A percentile compares a stretch with the other conserved stretches of the same genome.
Evolutionary conservation across 2,888 invertebrate genomes (phyloP).

Genomic region (Drosophila helvetica): DNA sequence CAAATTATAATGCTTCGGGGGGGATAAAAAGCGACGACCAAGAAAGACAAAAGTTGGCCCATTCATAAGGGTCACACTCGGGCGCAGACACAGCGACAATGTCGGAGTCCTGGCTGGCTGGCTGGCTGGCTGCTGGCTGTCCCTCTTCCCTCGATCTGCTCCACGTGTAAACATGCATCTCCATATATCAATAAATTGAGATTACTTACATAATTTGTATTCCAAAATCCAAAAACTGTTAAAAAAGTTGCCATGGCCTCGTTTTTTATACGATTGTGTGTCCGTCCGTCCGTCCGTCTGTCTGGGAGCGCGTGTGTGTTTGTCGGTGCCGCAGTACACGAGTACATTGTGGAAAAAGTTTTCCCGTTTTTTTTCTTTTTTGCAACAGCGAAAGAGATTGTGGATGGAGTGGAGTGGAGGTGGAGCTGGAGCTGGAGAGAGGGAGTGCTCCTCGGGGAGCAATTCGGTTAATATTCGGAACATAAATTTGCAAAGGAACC

Average conservation of each 20-base stretch:
- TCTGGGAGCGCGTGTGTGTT: slow-evolving; percentile 7
- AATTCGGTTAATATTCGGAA: slow-evolving; percentile 76
- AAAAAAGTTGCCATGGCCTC: slow-evolving; percentile 64
- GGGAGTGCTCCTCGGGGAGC: slow-evolving; percentile 75
- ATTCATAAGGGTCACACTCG: slow-evolving; percentile 73
- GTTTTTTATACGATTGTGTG: slow-evolving; percentile 40
- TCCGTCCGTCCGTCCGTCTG: not conserved
- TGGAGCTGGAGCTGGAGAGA: too few relatives aligned
- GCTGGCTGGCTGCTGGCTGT: slow-evolving; percentile 16
- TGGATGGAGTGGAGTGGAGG: too few relatives aligned
- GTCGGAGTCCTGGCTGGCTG: slow-evolving; percentile 9
- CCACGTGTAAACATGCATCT: slow-evolving; percentile 49
- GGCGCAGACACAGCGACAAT: slow-evolving; percentile 52
- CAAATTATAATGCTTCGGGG: slow-evolving; percentile 67
- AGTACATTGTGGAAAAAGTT: slow-evolving; percentile 59
- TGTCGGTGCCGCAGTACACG: slow-evolving; percentile 24
- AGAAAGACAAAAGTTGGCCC: slow-evolving; percentile 66
- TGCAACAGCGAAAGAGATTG: slow-evolving; percentile 20
- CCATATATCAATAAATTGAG: slow-evolving; percentile 76
- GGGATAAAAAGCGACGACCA: slow-evolving; percentile 47
- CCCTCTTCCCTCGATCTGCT: not conserved
- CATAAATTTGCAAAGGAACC: slow-evolving; percentile 76
- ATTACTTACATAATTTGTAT: slow-evolving; percentile 79
- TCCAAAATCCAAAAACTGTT: slow-evolving; percentile 77
- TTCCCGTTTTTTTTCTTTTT: slow-evolving; percentile 33